Evolutionary conservation across 2,888 invertebrate genomes (phyloP), one percentile per base, ranked within the genome.

Genomic region (Ennomos quercinarius): DNA sequence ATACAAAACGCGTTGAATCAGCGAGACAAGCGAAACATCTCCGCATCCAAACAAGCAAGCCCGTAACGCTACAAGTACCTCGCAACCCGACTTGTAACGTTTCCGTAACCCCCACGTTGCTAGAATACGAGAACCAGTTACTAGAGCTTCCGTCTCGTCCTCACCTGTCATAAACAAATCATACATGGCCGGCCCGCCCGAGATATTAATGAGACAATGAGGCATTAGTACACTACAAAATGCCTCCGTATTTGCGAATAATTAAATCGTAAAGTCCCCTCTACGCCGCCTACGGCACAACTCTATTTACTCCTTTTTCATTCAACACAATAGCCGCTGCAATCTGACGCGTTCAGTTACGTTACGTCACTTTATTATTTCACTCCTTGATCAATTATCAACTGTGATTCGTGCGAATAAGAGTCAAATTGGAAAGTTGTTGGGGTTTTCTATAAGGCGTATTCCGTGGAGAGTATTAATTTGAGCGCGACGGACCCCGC

Each of bases 191-290:
- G 89, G 83, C 86, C 84, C 84, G 81, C 86, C 81, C 83, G 84
- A 87, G 90, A 91, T 92, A 92, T 91, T 92, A 92, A 91, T 91
- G 91, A 91, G 91, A 92, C 92, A 92, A 92, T 91, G 89, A 91
- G 90, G 88, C 91, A 92, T 92, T 92, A 92, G 92, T 86, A 83
- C 87, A 89, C 86, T 91, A 92, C 92, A 92, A 92, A 92, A 91
- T 92, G 91, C 91, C 92, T 90, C 90, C 88, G 91, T 89, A 91
- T 90, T 91, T 88, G 91, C 92, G 87, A 92, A 92, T 92, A 92
- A 92, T 92, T 91, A 92, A 92, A 92, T 92, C 92, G 92, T 92
- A 91, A 92, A 91, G 90, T 86, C 91, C 91, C 91, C 90, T 88
- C 89, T 87, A 87, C 87, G 81, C 89, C 90, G 91, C 90, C 90